Evolutionary conservation across 2,797 vertebrate genomes (phyloP).

Genomic region (Antrozous pallidus): DNA sequence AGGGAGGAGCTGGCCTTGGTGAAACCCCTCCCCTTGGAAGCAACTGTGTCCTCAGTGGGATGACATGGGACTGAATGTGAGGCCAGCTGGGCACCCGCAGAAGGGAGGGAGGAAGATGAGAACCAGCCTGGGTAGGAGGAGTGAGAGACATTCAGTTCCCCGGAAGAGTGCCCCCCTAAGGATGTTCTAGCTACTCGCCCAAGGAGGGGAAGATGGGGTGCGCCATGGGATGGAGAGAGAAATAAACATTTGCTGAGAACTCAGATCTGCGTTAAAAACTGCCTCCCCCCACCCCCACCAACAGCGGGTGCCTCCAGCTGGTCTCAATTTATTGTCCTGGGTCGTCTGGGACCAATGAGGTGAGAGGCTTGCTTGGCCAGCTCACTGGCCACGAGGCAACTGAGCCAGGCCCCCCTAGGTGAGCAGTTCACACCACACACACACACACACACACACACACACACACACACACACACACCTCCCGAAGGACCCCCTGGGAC

Average conservation of each 20-base stretch:
- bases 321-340: background rate
- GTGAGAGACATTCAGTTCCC: background rate
- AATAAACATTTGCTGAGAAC: background rate
- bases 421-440: background rate
- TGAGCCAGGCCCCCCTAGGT: too few species aligned
- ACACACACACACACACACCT: too few species aligned
- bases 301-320: background rate
- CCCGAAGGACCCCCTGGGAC: background rate
- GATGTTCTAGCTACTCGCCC: background rate
- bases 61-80: background rate
- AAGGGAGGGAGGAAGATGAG: fast-evolving
- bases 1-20: background rate
- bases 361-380: background rate
- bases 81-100: background rate
- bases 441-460: too few species aligned
- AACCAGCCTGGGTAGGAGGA: background rate
- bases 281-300: background rate
- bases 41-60: background rate
- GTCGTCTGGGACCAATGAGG: background rate
- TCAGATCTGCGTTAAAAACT: background rate
- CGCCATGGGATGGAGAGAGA: background rate
- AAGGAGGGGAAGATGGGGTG: background rate
- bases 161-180: background rate
- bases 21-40: background rate
- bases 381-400: background rate